Evolutionary conservation across 2,113 vertebrate species (phyloP).

Genomic region (Chaetorhynchus papuensis): DNA sequence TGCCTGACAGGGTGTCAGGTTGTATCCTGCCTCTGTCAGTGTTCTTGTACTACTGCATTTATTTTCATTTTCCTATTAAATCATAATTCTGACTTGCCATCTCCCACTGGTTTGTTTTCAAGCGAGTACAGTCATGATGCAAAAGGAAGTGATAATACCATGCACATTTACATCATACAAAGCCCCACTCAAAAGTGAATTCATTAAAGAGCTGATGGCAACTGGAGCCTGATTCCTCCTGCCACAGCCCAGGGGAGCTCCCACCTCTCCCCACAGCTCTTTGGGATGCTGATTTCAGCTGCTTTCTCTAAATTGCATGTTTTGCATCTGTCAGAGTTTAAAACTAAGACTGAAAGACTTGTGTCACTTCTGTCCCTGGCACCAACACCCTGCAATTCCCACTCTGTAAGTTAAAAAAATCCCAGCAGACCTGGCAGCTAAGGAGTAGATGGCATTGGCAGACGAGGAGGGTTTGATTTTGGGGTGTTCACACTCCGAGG

Average conservation of each 20-base stretch:
- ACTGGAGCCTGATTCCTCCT: not conserved
- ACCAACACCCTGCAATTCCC: not conserved
- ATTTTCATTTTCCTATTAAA: too few relatives aligned
- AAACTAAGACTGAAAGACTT: not conserved
- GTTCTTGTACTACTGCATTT: too few relatives aligned
- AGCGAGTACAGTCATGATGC: not conserved
- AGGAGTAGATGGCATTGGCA: constrained; percentile 90
- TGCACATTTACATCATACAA: not conserved
- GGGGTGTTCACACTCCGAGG: constrained; percentile 84
- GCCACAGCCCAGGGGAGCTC: not conserved
- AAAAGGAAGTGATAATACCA: not conserved
- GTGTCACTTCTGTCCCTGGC: not conserved
- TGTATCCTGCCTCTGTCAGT: too few relatives aligned
- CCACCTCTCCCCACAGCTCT: not conserved
- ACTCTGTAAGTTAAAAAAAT: not conserved
- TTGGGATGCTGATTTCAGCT: not conserved
- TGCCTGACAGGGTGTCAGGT: too few relatives aligned
- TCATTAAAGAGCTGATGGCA: not conserved
- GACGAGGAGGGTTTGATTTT: constrained; percentile 93
- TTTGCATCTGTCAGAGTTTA: not conserved
- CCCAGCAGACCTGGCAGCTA: constrained; percentile 82
- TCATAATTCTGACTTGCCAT: too few relatives aligned
- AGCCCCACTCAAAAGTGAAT: not conserved
- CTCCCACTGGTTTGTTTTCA: too few relatives aligned
- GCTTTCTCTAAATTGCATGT: not conserved